A percentile compares a stretch with the other conserved stretches of the same genome.
phyloP scores from a whole-genome alignment of 2,113 vertebrate species.

The Platysternon megacephalum region DNA sequence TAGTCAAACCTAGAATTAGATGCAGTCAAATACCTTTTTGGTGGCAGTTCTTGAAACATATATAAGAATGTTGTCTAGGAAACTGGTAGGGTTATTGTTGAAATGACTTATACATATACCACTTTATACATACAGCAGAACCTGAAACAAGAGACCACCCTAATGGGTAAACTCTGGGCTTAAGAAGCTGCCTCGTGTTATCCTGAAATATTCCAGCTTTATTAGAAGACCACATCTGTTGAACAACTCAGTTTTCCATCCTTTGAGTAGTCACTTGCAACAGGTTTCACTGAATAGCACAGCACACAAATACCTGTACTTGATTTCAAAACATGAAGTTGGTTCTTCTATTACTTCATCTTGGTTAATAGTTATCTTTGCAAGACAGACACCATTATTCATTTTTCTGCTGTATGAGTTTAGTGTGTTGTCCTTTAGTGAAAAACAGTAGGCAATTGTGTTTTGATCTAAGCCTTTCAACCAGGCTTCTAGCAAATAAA shows the following conservation, averaged over 20 bases:
- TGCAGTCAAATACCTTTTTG: not conserved
- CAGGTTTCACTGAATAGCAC: not conserved
- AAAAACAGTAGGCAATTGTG: slow-evolving; percentile 4
- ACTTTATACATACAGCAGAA: not conserved
- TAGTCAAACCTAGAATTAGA: not conserved
- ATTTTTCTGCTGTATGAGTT: not conserved
- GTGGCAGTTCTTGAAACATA: not conserved
- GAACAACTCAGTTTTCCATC: not conserved
- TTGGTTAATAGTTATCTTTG: not conserved
- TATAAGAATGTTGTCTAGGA: not conserved
- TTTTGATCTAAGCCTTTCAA: not conserved
- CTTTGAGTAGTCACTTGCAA: not conserved
- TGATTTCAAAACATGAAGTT: not conserved
- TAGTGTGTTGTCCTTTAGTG: rapidly evolving
- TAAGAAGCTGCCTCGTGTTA: not conserved
- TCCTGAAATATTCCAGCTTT: not conserved
- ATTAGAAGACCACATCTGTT: not conserved
- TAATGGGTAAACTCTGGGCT: not conserved
- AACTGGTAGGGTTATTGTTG: not conserved
- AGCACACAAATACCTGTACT: not conserved
- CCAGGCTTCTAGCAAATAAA: not conserved
- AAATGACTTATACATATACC: not conserved
- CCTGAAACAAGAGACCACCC: not conserved
- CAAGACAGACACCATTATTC: not conserved
- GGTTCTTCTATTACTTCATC: not conserved